Evolutionary conservation across 1,140 invertebrate species (phyloP).

Genomic region (Agraylea sexmaculata): DNA sequence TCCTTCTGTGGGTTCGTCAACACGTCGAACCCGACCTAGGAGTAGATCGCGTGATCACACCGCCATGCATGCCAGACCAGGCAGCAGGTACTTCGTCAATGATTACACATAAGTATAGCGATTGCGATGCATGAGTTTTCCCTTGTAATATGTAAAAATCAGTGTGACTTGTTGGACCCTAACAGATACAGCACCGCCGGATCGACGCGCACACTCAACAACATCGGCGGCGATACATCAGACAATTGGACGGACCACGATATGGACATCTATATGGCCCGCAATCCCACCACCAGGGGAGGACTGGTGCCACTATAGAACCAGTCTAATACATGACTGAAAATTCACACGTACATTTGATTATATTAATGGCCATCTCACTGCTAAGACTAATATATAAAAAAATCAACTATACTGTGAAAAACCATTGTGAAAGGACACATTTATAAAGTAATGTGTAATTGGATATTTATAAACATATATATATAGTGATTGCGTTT

Average conservation of each 20-base stretch:
- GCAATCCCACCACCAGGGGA: conserved; percentile 75
- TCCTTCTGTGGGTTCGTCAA: conserved; percentile 45
- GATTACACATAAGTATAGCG: conserved; percentile 12
- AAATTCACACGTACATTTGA: too few relatives aligned
- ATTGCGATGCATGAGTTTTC: conserved; percentile 5
- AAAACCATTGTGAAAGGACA: background rate
- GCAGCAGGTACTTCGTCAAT: conserved; percentile 36
- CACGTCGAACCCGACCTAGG: conserved; percentile 52
- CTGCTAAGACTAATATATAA: too few relatives aligned
- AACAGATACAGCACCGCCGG: conserved; percentile 54
- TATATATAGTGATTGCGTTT: too few relatives aligned
- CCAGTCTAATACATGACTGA: conserved; percentile 14
- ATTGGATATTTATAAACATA: too few relatives aligned
- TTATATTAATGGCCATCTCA: too few relatives aligned
- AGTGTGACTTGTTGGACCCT: conserved; percentile 22
- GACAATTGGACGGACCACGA: conserved; percentile 93
- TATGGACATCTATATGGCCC: conserved; percentile 89
- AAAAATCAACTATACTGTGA: background rate
- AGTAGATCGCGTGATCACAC: conserved; percentile 46
- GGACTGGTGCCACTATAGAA: conserved; percentile 70
- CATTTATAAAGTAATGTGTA: background rate
- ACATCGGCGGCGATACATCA: conserved; percentile 61
- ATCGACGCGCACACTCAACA: conserved; percentile 67
- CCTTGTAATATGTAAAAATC: conserved; percentile 19
- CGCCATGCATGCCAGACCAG: conserved; percentile 28